phyloP scores from a whole-genome alignment of 2,888 invertebrate species.

The Microchrysa polita region DNA sequence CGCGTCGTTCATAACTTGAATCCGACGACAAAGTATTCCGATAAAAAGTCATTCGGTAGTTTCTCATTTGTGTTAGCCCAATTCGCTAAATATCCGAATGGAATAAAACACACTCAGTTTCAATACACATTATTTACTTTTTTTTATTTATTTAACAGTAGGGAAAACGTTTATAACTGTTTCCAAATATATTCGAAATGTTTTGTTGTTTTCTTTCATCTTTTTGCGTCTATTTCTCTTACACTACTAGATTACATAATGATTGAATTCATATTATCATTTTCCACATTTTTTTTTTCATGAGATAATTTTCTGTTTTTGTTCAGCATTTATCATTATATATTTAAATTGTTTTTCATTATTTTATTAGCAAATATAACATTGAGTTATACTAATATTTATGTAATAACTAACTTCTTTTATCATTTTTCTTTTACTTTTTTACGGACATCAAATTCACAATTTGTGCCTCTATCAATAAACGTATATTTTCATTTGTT shows the following conservation, averaged over 20 bases:
- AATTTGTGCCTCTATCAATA: background rate
- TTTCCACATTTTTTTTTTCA: background rate
- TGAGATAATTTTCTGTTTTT: background rate
- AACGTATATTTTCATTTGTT: background rate
- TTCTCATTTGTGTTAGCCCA: no score
- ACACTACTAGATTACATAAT: slow-evolving; percentile 1
- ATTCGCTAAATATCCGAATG: no score
- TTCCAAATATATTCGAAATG: slow-evolving; percentile 3
- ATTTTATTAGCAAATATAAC: slow-evolving; percentile 1
- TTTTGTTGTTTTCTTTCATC: background rate
- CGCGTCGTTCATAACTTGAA: no score
- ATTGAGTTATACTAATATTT: background rate
- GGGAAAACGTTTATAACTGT: background rate
- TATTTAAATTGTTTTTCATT: no score
- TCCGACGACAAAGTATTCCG: no score
- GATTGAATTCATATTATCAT: background rate
- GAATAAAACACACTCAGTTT: background rate
- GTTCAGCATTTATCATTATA: background rate
- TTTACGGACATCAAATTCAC: slow-evolving; percentile 5
- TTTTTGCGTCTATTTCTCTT: no score
- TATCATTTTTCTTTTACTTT: no score
- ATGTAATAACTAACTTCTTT: no score
- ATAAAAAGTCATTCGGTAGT: no score
- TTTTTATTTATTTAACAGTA: slow-evolving; percentile 10
- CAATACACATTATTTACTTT: background rate